Evolutionary conservation across 2,113 vertebrate species (phyloP).

Genomic region (Stegastes partitus): DNA sequence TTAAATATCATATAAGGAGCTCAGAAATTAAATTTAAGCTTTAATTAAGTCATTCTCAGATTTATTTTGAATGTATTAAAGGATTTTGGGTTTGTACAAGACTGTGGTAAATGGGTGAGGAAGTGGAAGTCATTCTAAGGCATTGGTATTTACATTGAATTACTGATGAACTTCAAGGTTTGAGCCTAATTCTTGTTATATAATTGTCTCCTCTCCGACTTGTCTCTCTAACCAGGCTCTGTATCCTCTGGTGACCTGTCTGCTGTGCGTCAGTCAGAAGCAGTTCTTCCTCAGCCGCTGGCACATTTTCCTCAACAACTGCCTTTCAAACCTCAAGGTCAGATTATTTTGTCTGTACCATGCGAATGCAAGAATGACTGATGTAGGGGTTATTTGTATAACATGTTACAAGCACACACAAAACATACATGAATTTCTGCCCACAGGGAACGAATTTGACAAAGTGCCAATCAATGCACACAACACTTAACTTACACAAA

Average conservation of each 20-base stretch:
- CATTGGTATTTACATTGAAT: neutral
- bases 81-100: no score
- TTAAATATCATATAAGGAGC: neutral
- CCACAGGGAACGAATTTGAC: neutral
- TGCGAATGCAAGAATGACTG: slow-evolving; percentile 1
- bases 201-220: slow-evolving; percentile 24
- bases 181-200: neutral
- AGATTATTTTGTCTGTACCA: slow-evolving; percentile 22
- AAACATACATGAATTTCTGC: neutral
- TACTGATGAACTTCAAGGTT: neutral
- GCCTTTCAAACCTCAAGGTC: slow-evolving; percentile 98
- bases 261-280: slow-evolving; percentile 99
- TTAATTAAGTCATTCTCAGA: neutral
- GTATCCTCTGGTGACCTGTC: slow-evolving; percentile 97
- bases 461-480: slow-evolving; percentile 5
- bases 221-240: slow-evolving; percentile 87
- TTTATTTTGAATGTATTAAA: no score
- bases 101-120: neutral
- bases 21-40: neutral
- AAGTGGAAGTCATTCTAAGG: neutral
- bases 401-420: neutral
- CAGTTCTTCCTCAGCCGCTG: slow-evolving; percentile 97
- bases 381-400: neutral
- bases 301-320: slow-evolving; percentile 99
- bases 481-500: neutral